Evolutionary conservation across 64 coral and sea anemone genomes (phyloP).

Genomic region (Montipora sp.): DNA sequence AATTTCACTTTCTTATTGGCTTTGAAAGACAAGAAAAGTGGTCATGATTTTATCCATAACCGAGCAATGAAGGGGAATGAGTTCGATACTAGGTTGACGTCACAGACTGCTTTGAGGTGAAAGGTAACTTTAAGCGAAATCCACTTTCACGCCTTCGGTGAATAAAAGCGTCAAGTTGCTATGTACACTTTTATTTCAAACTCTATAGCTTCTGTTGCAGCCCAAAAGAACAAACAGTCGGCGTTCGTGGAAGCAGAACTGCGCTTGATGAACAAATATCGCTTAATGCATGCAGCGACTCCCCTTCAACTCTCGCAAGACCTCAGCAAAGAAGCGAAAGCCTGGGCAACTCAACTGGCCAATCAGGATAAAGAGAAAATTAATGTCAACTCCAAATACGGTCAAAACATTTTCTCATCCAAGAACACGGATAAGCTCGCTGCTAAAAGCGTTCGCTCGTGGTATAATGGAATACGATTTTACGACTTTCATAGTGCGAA

Average conservation of each 20-base stretch:
- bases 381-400: slow-evolving; percentile 80
- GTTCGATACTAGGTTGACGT: no score
- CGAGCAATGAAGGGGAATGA: no score
- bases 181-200: no score
- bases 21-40: no score
- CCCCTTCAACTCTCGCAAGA: slow-evolving; percentile 75
- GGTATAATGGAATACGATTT: slow-evolving; percentile 84
- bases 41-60: no score
- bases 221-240: neutral
- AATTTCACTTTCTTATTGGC: no score
- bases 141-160: no score
- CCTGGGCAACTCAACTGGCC: slow-evolving; percentile 69
- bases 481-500: slow-evolving; percentile 70
- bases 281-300: slow-evolving; percentile 80
- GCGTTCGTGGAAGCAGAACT: slow-evolving; percentile 68
- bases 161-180: no score
- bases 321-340: slow-evolving; percentile 68
- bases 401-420: slow-evolving; percentile 81
- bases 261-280: slow-evolving; percentile 75
- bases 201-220: neutral
- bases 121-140: no score
- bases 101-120: no score
- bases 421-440: slow-evolving; percentile 31
- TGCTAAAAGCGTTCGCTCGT: slow-evolving; percentile 65
- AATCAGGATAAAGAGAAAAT: slow-evolving; percentile 73